These are phyloP conservation scores for Columba janthina DNA, from an alignment of 2,113 vertebrate species.

Conservation along the genomic window DNA sequence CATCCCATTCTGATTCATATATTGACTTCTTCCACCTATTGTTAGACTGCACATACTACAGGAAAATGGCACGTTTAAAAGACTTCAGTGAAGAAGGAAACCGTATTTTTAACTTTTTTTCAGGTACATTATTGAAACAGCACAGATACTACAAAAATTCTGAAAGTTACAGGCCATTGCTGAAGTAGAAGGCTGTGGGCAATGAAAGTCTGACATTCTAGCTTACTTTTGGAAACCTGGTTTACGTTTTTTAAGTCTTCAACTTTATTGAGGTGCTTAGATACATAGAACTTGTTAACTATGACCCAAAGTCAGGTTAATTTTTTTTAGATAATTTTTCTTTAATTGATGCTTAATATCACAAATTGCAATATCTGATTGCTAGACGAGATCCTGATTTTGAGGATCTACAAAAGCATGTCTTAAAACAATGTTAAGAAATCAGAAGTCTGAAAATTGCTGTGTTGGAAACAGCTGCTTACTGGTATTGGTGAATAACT, in stretches of 20 bases:
- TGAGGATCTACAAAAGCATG: neutral
- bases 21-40: neutral
- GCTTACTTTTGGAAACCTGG: neutral
- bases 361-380: neutral
- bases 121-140: neutral
- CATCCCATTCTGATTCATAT: neutral
- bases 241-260: neutral
- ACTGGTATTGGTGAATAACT: neutral
- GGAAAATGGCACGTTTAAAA: neutral
- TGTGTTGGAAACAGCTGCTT: neutral
- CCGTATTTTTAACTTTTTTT: neutral
- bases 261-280: neutral
- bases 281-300: neutral
- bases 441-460: neutral
- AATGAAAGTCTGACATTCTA: neutral
- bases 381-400: neutral
- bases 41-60: neutral
- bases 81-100: neutral
- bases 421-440: neutral
- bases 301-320: neutral
- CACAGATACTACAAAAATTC: neutral
- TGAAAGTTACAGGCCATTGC: neutral
- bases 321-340: neutral
- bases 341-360: neutral
- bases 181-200: neutral